Base-by-base conservation (phyloP, 2,113 vertebrate species). In the Corvus moneduloides region DNA sequence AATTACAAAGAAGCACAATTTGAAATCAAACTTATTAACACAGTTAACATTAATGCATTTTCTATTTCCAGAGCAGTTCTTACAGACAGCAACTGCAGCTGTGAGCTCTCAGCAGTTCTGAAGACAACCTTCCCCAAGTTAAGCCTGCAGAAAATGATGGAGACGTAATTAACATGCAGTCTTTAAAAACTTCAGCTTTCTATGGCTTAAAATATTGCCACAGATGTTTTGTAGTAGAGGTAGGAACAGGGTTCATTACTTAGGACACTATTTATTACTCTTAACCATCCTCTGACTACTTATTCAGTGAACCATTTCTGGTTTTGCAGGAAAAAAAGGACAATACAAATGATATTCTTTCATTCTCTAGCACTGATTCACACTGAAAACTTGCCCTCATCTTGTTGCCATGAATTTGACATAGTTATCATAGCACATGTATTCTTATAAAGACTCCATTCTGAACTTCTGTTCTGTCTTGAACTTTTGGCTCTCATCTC, bases 1-100 rank as follows among this genome's bases (percentile, higher is more conserved):
- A 74, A 63, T 91, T 74, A 74, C 24, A 91, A 89, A 94, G 51
- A 33, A 91, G 15, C 37, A 59, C 39, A 79, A 85, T 79, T 59
- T 88, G 66, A 94, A 90, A 93, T 90, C 66, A 78, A 77, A 93
- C 54, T 71, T 91, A 78, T 94, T 87, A 93, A 58, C 64, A 71
- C 55, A 87, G 59, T 71, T 78, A 87, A 44, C 56, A 81, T 89
- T 81, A 87, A 85, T 72, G 54, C 16, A 48, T 79, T 79, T 93
- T 93, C 85, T 96, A 39, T 90, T 94, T 94, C 73, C 56, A 71
- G 84, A 77, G 18, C 23, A 81, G 55, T 89, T 89, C 46, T 54
- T 78, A 67, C 4, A 86, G 54, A 71, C 6, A 44, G 52, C n/a
- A 91, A 67, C 52, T 63, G 77, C 84, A 95, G 66, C 95, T 95